Conservation (phyloP, 2,797 vertebrate genomes). For the Sparus aurata region DNA sequence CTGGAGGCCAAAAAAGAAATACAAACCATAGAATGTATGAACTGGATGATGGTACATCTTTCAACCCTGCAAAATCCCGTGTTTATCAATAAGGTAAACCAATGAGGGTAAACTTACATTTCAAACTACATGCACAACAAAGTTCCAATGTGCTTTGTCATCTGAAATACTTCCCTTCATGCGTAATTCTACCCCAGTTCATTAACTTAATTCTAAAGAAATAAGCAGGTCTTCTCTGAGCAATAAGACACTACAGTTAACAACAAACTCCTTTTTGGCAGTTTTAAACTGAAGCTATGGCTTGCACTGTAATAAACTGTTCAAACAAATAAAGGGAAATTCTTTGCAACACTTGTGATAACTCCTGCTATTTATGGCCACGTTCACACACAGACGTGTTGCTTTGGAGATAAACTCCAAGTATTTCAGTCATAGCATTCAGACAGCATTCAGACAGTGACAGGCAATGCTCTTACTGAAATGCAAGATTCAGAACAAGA, state of each 20-base stretch:
- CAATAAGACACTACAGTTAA: not conserved
- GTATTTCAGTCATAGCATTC: conserved; percentile 10
- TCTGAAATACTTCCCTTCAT: not conserved
- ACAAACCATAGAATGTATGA: not conserved
- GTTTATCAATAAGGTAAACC: not conserved
- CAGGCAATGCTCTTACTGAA: not conserved
- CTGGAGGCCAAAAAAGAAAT: not conserved
- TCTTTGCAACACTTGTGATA: conserved; percentile 13
- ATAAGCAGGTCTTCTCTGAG: not conserved
- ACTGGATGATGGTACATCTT: not conserved
- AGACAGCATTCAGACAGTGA: conserved; percentile 1
- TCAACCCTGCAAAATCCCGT: too few species aligned
- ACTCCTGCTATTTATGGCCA: conserved; percentile 21
- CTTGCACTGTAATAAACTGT: conserved; percentile 9
- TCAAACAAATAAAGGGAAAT: conserved; percentile 21
- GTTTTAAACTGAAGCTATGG: not conserved
- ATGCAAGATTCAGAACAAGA: not conserved
- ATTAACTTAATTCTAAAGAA: not conserved
- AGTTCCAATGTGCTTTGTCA: not conserved
- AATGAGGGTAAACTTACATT: not conserved
- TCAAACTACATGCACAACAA: not conserved
- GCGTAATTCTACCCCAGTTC: not conserved
- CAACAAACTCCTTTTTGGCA: not conserved
- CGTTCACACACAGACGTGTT: conserved; percentile 4
- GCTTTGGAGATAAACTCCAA: conserved; percentile 28